Evolutionary conservation across 2,888 invertebrate species (phyloP).

Genomic region (Ryuthela nishihirai): DNA sequence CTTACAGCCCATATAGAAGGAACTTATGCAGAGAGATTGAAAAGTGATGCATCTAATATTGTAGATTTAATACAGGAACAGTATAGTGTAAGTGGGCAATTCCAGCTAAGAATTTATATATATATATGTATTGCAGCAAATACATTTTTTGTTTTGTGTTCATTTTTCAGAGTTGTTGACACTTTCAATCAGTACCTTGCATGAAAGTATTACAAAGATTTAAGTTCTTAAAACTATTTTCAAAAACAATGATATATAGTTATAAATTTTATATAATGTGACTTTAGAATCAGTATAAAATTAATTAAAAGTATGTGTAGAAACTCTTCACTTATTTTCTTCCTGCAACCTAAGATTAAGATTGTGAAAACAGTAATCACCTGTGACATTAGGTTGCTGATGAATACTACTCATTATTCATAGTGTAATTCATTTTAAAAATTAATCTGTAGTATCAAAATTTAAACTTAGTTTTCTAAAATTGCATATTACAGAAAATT

Average conservation of each 20-base stretch:
- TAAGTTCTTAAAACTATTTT: too few relatives aligned
- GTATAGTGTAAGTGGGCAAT: constrained; percentile 58
- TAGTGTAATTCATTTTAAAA: neutral
- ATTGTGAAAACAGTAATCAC: too few relatives aligned
- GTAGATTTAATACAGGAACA: constrained; percentile 89
- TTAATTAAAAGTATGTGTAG: too few relatives aligned
- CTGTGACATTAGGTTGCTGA: neutral
- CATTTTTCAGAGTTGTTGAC: too few relatives aligned
- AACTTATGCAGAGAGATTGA: constrained; percentile 81
- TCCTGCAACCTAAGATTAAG: too few relatives aligned
- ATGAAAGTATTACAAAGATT: too few relatives aligned
- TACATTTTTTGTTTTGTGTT: neutral
- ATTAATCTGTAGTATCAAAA: neutral
- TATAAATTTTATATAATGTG: too few relatives aligned
- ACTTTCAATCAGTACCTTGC: too few relatives aligned
- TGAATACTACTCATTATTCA: neutral
- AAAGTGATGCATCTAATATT: constrained; percentile 91
- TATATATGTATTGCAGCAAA: neutral
- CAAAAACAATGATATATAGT: too few relatives aligned
- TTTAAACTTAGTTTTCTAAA: neutral
- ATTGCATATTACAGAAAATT: constrained; percentile 67
- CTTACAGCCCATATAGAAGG: constrained; percentile 86
- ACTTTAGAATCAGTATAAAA: too few relatives aligned
- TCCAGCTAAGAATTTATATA: neutral
- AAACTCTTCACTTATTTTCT: too few relatives aligned